A percentile compares a stretch with the other conserved stretches of the same genome.
phyloP scores from a whole-genome alignment of 2,888 invertebrate species.

The Drosophila picticornis region DNA sequence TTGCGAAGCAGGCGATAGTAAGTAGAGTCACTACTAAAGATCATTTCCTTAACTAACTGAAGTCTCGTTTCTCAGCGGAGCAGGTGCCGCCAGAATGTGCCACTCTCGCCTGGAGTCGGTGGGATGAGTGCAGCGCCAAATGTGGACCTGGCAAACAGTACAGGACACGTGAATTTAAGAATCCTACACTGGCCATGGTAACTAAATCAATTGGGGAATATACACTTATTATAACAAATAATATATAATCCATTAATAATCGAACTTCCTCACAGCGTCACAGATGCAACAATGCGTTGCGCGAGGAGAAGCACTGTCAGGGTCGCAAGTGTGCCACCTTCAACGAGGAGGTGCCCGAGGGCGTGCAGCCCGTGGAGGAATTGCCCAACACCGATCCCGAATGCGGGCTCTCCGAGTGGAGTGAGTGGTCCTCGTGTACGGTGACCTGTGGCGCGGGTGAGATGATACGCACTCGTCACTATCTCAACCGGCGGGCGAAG shows the following conservation, averaged over 20 bases:
- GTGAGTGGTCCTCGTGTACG: conserved; percentile 92
- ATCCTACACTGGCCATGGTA: conserved; percentile 76
- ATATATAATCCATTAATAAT: neutral
- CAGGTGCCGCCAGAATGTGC: conserved; percentile 84
- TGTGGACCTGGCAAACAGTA: conserved; percentile 86
- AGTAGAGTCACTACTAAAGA: conserved; percentile 22
- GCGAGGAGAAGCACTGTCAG: conserved; percentile 85
- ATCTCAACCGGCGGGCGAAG: conserved; percentile 87
- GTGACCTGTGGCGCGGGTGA: conserved; percentile 90
- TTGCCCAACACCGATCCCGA: conserved; percentile 84
- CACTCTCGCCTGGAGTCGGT: conserved; percentile 85
- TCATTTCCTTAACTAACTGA: neutral
- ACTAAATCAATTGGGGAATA: neutral
- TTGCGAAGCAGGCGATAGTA: conserved; percentile 87
- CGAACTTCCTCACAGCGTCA: conserved; percentile 51
- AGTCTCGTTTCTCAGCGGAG: conserved; percentile 72
- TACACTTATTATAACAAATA: neutral
- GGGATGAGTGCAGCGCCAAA: conserved; percentile 86
- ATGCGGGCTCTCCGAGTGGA: conserved; percentile 91
- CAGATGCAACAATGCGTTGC: conserved; percentile 78
- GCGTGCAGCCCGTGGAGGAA: conserved; percentile 52
- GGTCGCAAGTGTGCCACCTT: conserved; percentile 80
- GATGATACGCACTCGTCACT: conserved; percentile 90
- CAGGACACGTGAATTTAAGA: conserved; percentile 83
- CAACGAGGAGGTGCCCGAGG: conserved; percentile 74